A percentile compares a stretch with the other conserved stretches of the same genome.
phyloP scores from a whole-genome alignment of 2,888 invertebrate genomes.

The Cartodere bifasciata region DNA sequence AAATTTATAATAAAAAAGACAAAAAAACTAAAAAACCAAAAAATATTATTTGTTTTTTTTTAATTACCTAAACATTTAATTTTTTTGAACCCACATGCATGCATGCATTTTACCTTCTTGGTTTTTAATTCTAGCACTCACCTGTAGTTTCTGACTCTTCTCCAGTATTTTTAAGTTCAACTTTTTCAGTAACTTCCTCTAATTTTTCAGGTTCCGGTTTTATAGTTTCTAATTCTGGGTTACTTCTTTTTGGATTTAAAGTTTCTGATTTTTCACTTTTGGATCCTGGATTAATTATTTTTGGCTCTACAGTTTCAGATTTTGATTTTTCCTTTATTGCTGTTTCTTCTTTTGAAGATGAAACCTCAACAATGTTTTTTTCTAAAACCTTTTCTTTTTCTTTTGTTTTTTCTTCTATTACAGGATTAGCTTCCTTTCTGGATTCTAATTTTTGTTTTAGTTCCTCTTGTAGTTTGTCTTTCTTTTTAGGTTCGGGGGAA shows the following conservation, averaged over 20 bases:
- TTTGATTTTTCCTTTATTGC: constrained; percentile 18
- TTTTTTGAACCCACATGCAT: too few species aligned
- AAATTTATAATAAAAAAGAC: too few species aligned
- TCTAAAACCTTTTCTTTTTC: constrained; percentile 2
- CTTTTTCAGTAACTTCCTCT: constrained; percentile 12
- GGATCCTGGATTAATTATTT: constrained; percentile 12
- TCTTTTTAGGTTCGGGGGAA: constrained; percentile 1
- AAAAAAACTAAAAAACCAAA: too few species aligned
- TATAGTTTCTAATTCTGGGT: constrained; percentile 8
- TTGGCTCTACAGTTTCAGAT: constrained; percentile 16
- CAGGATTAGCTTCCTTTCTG: constrained; percentile 7
- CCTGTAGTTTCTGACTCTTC: too few species aligned
- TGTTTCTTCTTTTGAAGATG: too few species aligned
- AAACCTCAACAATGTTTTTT: neutral
- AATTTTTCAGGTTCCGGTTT: constrained; percentile 8
- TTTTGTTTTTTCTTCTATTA: constrained; percentile 7
- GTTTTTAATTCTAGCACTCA: constrained; percentile 10
- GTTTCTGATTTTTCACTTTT: constrained; percentile 11
- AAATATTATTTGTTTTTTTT: too few species aligned
- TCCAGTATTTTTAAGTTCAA: too few species aligned
- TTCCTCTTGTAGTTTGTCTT: constrained; percentile 1
- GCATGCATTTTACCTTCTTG: too few species aligned
- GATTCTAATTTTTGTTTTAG: constrained; percentile 6
- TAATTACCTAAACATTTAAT: too few species aligned
- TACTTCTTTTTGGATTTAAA: constrained; percentile 14